Percentiles rank a stretch among this genome's conserved stretches.
phyloP scores from a whole-genome alignment of 2,888 invertebrate genomes.

The Sarcophaga subvicina region DNA sequence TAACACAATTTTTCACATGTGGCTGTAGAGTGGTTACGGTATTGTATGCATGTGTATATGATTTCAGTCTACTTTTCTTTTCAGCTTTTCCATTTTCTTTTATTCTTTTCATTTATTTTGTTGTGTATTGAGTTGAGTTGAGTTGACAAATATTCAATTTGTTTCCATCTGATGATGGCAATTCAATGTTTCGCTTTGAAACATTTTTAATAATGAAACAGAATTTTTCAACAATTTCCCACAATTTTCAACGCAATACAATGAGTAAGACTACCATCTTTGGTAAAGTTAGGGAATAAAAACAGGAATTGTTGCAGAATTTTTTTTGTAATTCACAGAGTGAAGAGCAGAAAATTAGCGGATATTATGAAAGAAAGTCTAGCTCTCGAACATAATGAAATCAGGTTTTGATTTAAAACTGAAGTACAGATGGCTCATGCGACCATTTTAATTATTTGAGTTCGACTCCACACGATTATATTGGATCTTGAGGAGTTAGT shows the following conservation, averaged over 20 bases:
- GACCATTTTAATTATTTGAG: too few relatives aligned
- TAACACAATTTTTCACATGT: slow-evolving; percentile 64
- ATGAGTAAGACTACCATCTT: neutral
- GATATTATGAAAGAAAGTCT: neutral
- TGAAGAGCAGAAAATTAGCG: neutral
- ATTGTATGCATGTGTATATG: neutral
- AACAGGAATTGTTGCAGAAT: neutral
- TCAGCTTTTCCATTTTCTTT: slow-evolving; percentile 17
- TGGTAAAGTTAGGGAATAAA: neutral
- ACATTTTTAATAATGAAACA: slow-evolving; percentile 65
- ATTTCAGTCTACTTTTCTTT: slow-evolving; percentile 7
- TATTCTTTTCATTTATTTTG: slow-evolving; percentile 10
- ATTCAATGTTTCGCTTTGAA: slow-evolving; percentile 63
- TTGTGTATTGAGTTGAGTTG: slow-evolving; percentile 21
- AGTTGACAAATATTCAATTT: slow-evolving; percentile 65
- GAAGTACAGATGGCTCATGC: too few relatives aligned
- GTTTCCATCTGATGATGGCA: slow-evolving; percentile 65
- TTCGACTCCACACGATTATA: too few relatives aligned
- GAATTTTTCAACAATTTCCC: slow-evolving; percentile 31
- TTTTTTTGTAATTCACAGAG: slow-evolving; percentile 15
- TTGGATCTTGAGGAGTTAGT: too few relatives aligned
- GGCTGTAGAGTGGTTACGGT: slow-evolving; percentile 46
- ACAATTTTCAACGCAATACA: neutral
- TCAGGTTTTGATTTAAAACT: too few relatives aligned
- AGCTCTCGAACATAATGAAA: too few relatives aligned